phyloP scores from a whole-genome alignment of 2,888 invertebrate genomes.

The Aquatica leii region DNA sequence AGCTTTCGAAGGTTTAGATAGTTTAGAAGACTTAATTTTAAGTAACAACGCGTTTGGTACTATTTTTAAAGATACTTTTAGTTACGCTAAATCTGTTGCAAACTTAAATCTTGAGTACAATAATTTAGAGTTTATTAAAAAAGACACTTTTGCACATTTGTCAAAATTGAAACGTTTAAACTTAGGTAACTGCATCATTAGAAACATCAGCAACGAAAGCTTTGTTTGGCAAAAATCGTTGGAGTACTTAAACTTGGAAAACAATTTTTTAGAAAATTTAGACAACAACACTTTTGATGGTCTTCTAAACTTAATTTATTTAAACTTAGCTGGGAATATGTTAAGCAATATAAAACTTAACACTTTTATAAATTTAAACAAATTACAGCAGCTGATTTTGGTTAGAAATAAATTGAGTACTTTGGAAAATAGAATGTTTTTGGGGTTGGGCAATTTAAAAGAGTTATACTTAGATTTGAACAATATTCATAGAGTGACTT shows the following conservation, averaged over 20 bases:
- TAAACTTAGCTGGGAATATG: constrained; percentile 21
- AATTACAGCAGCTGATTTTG: constrained; percentile 15
- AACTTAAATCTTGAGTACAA: constrained; percentile 29
- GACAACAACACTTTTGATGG: constrained; percentile 16
- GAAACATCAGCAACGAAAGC: constrained; percentile 1
- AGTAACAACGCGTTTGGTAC: constrained; percentile 24
- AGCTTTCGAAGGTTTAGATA: constrained; percentile 18
- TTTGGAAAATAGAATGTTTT: constrained; percentile 22
- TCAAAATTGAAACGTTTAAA: constrained; percentile 18
- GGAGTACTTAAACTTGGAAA: constrained; percentile 24
- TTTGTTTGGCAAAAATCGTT: constrained; percentile 2
- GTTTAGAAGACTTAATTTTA: constrained; percentile 16
- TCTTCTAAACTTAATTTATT: constrained; percentile 5
- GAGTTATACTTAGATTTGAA: constrained; percentile 24
- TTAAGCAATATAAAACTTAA: constrained; percentile 17
- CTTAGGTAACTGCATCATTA: constrained; percentile 25
- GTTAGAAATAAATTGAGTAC: constrained; percentile 13
- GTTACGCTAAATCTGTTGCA: constrained; percentile 9
- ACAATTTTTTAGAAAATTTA: constrained; percentile 19
- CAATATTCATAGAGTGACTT: constrained; percentile 15
- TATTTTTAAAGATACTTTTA: constrained; percentile 14
- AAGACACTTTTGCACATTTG: constrained; percentile 11
- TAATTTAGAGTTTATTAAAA: constrained; percentile 22
- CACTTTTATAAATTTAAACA: constrained; percentile 19
- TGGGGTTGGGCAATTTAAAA: constrained; percentile 16